A percentile compares a stretch with the other conserved stretches of the same genome.
Conservation (phyloP, 2,797 vertebrate genomes). For the Pantherophis alleghaniensis region DNA sequence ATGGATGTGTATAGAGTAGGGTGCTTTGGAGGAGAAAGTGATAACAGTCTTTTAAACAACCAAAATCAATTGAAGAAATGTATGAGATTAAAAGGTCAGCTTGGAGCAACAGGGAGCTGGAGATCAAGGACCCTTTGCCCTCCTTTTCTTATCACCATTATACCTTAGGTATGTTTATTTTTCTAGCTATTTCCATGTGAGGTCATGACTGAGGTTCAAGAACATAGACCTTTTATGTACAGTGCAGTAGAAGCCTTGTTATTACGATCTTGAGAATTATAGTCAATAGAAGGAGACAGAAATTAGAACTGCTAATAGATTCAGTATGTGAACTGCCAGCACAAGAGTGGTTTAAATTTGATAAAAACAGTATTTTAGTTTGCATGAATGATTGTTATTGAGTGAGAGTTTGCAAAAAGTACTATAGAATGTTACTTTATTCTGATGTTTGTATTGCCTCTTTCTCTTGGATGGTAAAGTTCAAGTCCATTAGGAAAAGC, state of each 20-base stretch:
- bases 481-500: not conserved
- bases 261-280: not conserved
- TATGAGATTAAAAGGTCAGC: not conserved
- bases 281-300: slow-evolving; percentile 29
- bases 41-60: not conserved
- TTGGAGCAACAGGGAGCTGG: not conserved
- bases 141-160: not conserved
- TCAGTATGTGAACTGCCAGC: not conserved
- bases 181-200: not conserved
- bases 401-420: not conserved
- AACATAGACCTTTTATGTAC: not conserved
- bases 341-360: not conserved
- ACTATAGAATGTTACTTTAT: not conserved
- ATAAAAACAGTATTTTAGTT: not conserved
- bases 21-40: not conserved
- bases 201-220: not conserved
- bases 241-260: not conserved
- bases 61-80: not conserved
- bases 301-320: slow-evolving; percentile 1
- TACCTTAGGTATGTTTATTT: not conserved
- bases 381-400: not conserved
- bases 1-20: not conserved
- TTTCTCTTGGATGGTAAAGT: not conserved
- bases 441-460: not conserved
- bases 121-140: not conserved